These are phyloP conservation scores for Catagonus wagneri DNA, from an alignment of 2,113 vertebrate species.

Conservation along the genomic window DNA sequence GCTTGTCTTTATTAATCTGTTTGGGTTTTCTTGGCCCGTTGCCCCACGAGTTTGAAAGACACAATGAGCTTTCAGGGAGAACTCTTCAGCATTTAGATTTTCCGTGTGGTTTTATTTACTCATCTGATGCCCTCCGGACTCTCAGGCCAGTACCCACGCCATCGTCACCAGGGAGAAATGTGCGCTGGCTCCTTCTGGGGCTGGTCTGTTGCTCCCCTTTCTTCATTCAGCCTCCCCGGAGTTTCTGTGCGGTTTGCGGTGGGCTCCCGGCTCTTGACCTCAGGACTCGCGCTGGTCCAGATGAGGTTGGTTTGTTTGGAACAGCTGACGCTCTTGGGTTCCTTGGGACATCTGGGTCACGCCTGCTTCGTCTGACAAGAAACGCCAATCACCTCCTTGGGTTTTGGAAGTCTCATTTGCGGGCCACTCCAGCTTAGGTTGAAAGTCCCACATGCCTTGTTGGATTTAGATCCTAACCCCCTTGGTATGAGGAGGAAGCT, in stretches of 20 bases:
- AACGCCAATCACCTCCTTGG: not conserved
- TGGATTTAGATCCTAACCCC: not conserved
- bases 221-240: constrained; percentile 61
- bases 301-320: constrained; percentile 81
- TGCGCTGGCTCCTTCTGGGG: constrained; percentile 78
- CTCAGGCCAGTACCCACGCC: accelerated
- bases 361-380: not conserved
- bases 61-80: constrained; percentile 51
- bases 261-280: constrained; percentile 87
- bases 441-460: not conserved
- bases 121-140: constrained; percentile 21
- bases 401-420: not conserved
- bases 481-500: not conserved
- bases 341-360: constrained; percentile 43
- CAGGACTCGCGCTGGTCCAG: constrained; percentile 78
- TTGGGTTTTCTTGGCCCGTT: constrained; percentile 52
- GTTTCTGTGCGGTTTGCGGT: constrained; percentile 89
- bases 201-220: constrained; percentile 54
- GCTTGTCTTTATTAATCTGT: constrained; percentile 47
- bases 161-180: constrained; percentile 52
- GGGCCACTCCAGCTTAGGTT: not conserved
- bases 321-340: constrained; percentile 62
- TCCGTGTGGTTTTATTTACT: constrained; percentile 66
- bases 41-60: constrained; percentile 14
- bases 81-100: not conserved